These are phyloP conservation scores for Iphiclides podalirius DNA, from an alignment of 2,888 invertebrate genomes.

Conservation along the genomic window DNA sequence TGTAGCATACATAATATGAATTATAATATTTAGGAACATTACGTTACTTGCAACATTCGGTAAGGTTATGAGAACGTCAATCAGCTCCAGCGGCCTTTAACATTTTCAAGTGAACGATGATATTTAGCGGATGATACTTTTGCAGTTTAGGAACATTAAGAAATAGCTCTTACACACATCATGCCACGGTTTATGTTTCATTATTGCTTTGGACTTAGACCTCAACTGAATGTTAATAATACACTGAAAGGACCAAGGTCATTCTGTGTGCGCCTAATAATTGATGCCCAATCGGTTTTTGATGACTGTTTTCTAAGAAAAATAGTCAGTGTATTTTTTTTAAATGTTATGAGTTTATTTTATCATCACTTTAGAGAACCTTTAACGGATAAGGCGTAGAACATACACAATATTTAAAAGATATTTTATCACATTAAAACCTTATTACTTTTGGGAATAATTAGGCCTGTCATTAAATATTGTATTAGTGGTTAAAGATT, in stretches of 20 bases:
- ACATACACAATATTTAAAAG: no score
- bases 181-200: constrained; percentile 41
- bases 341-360: no score
- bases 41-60: constrained; percentile 34
- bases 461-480: no score
- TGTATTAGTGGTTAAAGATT: no score
- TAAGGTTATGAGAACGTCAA: constrained; percentile 67
- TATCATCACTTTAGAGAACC: no score
- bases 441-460: no score
- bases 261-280: constrained; percentile 57
- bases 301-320: constrained; percentile 42
- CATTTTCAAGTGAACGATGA: constrained; percentile 48
- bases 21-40: constrained; percentile 22
- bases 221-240: constrained; percentile 51
- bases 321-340: no score
- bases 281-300: constrained; percentile 65
- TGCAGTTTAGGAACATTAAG: constrained; percentile 29
- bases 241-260: constrained; percentile 68
- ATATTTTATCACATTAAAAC: no score
- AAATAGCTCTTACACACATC: constrained; percentile 39
- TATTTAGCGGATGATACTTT: constrained; percentile 53
- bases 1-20: constrained; percentile 11
- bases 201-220: constrained; percentile 33
- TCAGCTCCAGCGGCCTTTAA: constrained; percentile 55
- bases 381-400: no score